These are phyloP conservation scores for Colaptes auratus DNA, from an alignment of 2,113 vertebrate genomes.

Conservation along the genomic window DNA sequence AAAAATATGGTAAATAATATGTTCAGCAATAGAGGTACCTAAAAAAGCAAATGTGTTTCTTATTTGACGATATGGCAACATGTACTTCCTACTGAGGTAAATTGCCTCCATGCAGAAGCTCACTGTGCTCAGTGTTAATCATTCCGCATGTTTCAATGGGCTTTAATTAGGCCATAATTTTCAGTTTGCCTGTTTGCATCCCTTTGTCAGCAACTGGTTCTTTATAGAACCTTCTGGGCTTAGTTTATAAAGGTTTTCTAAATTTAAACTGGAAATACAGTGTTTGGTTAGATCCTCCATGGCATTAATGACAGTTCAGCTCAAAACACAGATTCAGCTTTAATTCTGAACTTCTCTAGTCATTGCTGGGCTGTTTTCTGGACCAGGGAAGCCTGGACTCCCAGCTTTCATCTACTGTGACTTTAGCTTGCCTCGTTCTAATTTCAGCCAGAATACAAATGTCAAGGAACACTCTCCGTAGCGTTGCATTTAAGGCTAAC, in stretches of 20 bases:
- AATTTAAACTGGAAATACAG: not conserved
- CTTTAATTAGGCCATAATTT: not conserved
- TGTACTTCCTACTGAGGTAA: not conserved
- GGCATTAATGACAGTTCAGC: not conserved
- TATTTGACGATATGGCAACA: not conserved
- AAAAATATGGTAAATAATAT: not conserved
- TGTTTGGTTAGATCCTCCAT: not conserved
- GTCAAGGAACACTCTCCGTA: not conserved
- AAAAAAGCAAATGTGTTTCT: not conserved
- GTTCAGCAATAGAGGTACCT: not conserved
- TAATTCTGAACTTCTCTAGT: not conserved
- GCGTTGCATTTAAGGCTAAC: not conserved
- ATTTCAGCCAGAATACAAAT: not conserved
- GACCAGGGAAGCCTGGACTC: not conserved
- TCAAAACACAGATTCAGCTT: not conserved
- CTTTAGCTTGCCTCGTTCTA: not conserved
- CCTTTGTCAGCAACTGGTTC: not conserved
- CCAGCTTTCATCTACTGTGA: accelerated
- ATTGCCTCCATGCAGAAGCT: not conserved
- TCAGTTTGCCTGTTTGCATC: not conserved
- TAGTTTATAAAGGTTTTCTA: not conserved
- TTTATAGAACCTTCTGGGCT: not conserved
- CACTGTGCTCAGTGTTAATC: not conserved
- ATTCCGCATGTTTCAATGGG: not conserved
- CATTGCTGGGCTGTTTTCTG: not conserved